These are phyloP conservation scores for Sebastes taczanowskii DNA, from an alignment of 2,797 vertebrate genomes.

Conservation along the genomic window DNA sequence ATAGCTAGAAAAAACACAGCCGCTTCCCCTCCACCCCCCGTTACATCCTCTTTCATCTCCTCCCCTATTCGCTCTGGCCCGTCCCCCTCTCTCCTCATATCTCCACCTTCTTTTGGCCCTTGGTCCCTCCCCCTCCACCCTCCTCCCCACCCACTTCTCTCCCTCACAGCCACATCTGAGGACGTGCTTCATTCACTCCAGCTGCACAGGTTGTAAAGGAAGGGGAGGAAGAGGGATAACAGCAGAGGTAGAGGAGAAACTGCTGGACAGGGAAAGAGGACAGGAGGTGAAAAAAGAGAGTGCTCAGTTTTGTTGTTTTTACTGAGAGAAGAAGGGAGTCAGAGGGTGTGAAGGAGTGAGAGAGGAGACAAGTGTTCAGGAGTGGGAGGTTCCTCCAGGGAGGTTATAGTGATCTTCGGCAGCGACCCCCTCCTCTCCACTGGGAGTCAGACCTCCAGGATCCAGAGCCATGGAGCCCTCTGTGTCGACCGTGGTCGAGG, in stretches of 20 bases:
- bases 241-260: slow-evolving; percentile 19
- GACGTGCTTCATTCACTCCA: slow-evolving; percentile 65
- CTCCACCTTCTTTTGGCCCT: slow-evolving; percentile 41
- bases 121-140: slow-evolving; percentile 31
- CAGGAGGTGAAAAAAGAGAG: slow-evolving; percentile 12
- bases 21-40: not conserved
- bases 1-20: slow-evolving; percentile 45
- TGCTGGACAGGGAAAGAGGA: slow-evolving; percentile 22
- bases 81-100: slow-evolving; percentile 26
- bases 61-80: slow-evolving; percentile 26
- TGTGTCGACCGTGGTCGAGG: slow-evolving; percentile 68
- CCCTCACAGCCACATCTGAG: slow-evolving; percentile 73
- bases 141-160: slow-evolving; percentile 55
- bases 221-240: slow-evolving; percentile 16
- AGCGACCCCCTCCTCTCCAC: slow-evolving; percentile 15
- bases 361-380: slow-evolving; percentile 32
- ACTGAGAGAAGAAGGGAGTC: not conserved
- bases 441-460: slow-evolving; percentile 61
- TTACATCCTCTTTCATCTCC: slow-evolving; percentile 23
- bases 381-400: slow-evolving; percentile 58
- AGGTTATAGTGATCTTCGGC: slow-evolving; percentile 45
- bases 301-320: not conserved
- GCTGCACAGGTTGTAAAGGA: slow-evolving; percentile 70
- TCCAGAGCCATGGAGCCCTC: slow-evolving; percentile 78
- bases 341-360: slow-evolving; percentile 37